A percentile compares a stretch with the other conserved stretches of the same genome.
Conservation (phyloP, 2,113 vertebrate genomes). For the Rousettus leschenaultii region DNA sequence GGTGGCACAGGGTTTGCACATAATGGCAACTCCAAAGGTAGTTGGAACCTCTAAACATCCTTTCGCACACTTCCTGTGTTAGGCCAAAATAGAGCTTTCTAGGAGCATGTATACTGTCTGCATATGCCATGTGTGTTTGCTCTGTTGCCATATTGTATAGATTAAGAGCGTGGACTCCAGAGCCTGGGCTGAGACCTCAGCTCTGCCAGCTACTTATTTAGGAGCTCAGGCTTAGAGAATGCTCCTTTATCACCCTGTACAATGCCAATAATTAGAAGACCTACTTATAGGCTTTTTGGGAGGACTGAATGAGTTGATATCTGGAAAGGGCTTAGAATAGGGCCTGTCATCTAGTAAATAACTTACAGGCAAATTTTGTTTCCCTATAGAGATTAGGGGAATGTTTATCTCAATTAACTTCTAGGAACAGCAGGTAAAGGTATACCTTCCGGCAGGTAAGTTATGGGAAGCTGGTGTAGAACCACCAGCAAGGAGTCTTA, state of each 20-base stretch:
- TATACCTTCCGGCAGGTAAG: background rate
- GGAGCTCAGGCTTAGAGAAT: too few relatives aligned
- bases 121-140: background rate
- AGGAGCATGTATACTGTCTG: background rate
- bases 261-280: background rate
- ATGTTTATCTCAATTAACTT: background rate
- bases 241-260: background rate
- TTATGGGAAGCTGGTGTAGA: background rate
- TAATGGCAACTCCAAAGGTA: background rate
- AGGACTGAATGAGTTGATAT: background rate
- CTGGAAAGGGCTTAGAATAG: background rate
- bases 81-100: background rate
- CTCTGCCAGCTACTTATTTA: background rate
- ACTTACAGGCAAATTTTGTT: background rate
- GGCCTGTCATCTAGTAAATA: background rate
- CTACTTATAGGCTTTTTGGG: background rate
- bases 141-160: accelerated
- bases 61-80: background rate
- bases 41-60: background rate
- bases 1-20: accelerated
- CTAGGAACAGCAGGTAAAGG: background rate
- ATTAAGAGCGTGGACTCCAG: background rate
- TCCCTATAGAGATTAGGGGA: background rate
- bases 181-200: background rate
- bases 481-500: background rate